These are phyloP conservation scores for Vipera ursinii DNA, from an alignment of 2,797 vertebrate species.

Conservation along the genomic window DNA sequence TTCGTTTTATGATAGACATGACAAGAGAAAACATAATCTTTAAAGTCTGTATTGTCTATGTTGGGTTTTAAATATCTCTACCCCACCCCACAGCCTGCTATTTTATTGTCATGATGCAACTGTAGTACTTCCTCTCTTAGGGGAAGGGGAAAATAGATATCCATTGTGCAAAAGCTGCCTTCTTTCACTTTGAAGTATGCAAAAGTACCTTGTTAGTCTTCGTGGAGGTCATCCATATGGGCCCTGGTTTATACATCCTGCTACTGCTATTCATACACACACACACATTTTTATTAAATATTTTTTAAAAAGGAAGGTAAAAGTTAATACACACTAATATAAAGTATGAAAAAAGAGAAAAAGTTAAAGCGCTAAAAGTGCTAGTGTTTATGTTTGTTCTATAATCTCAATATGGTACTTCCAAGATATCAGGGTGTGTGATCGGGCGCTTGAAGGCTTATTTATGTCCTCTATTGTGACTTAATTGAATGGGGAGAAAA, in stretches of 20 bases:
- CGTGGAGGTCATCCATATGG: neutral
- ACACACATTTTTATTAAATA: neutral
- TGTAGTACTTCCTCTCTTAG: neutral
- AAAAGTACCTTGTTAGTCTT: neutral
- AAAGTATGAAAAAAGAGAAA: neutral
- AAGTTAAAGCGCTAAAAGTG: neutral
- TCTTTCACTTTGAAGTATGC: neutral
- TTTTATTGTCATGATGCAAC: neutral
- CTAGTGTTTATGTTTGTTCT: neutral
- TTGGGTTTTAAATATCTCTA: neutral
- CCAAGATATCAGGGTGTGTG: neutral
- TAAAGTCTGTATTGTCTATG: neutral
- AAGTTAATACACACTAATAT: neutral
- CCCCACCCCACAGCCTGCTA: neutral
- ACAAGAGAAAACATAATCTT: neutral
- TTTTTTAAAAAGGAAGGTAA: neutral
- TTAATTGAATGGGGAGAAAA: neutral
- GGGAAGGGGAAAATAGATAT: neutral
- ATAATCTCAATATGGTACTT: neutral
- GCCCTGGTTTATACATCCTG: neutral
- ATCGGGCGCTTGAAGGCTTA: neutral
- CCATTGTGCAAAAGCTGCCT: neutral
- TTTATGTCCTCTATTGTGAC: neutral
- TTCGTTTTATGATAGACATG: neutral
- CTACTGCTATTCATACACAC: neutral